phyloP scores from a whole-genome alignment of 2,888 invertebrate genomes.

The Drosophila histrio region DNA sequence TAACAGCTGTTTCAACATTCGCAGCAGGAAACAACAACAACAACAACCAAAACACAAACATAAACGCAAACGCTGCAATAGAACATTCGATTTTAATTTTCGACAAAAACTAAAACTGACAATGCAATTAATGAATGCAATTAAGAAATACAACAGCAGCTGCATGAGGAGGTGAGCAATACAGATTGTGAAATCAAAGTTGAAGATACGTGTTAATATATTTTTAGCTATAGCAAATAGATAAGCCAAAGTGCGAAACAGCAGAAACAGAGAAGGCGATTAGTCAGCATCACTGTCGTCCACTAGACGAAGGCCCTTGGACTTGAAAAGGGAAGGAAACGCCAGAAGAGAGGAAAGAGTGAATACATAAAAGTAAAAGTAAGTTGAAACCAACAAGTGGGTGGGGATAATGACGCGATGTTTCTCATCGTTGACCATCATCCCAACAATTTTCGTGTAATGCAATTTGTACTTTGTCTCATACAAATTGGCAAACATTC shows the following conservation, averaged over 20 bases:
- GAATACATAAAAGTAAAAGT: conserved; percentile 24
- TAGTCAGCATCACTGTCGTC: conserved; percentile 38
- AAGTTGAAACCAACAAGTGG: conserved; percentile 46
- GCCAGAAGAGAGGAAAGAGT: not conserved
- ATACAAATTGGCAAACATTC: conserved; percentile 36
- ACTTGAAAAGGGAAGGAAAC: not conserved
- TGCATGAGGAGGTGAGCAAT: conserved; percentile 14
- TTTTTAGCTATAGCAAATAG: conserved; percentile 35
- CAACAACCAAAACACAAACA: conserved; percentile 29
- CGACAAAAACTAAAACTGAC: not conserved
- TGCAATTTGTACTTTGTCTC: conserved; percentile 21
- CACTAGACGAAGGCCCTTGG: not conserved
- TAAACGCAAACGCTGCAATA: conserved; percentile 9
- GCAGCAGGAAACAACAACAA: not conserved
- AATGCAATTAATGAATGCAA: conserved; percentile 14
- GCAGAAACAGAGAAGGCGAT: conserved; percentile 7
- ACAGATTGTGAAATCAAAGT: conserved; percentile 35
- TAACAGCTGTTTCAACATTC: not conserved
- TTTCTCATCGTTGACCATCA: not conserved
- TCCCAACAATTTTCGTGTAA: conserved; percentile 7
- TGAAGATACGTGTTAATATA: conserved; percentile 28
- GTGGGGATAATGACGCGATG: not conserved
- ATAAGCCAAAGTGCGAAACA: conserved; percentile 10
- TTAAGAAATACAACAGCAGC: conserved; percentile 11
- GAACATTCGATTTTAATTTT: conserved; percentile 23